These are phyloP conservation scores for Chironomus riparius DNA, from an alignment of 2,888 invertebrate genomes.

Conservation along the genomic window DNA sequence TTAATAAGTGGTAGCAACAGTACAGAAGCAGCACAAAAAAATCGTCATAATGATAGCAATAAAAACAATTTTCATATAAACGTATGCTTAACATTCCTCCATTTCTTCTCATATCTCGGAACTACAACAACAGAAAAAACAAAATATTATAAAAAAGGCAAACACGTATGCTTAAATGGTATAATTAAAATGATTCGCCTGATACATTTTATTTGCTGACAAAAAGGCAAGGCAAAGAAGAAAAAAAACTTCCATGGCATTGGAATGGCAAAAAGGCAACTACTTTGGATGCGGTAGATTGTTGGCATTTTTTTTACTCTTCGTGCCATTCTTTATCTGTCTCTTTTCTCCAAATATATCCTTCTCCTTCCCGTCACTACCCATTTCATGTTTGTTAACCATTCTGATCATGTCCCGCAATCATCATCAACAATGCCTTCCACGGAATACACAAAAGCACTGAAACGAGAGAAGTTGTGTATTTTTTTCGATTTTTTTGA, in stretches of 20 bases:
- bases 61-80: neutral
- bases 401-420: constrained; percentile 17
- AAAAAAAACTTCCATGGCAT: neutral
- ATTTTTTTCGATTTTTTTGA: neutral
- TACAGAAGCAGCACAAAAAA: neutral
- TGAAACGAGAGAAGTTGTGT: neutral
- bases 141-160: neutral
- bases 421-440: constrained; percentile 13
- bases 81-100: constrained; percentile 1
- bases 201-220: constrained; percentile 6
- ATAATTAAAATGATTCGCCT: constrained; percentile 15
- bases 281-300: neutral
- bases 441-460: neutral
- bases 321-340: neutral
- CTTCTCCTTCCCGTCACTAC: neutral
- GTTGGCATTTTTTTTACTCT: neutral
- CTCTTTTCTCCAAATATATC: too few relatives aligned
- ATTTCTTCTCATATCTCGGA: neutral
- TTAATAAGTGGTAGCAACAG: neutral
- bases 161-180: constrained; percentile 13
- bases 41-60: neutral
- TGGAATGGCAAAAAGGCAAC: neutral
- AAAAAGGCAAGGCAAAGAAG: neutral
- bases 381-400: neutral
- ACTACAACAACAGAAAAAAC: neutral